phyloP scores from a whole-genome alignment of 2,797 vertebrate genomes.

The Anguilla pacifica region DNA sequence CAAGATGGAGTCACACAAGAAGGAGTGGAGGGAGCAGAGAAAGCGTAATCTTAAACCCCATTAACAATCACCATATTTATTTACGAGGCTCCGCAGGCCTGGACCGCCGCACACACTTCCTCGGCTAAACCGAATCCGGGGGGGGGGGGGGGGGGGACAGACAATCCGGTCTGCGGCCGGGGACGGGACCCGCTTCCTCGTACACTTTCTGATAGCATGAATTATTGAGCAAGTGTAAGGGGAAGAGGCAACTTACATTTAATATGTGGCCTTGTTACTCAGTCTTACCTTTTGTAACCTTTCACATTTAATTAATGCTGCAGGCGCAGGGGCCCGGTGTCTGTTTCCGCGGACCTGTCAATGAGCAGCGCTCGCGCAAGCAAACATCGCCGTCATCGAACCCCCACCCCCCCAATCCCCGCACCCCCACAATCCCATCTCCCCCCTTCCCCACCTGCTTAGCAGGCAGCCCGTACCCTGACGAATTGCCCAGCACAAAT shows the following conservation, averaged over 20 bases:
- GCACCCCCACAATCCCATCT: neutral
- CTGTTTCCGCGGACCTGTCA: conserved; percentile 35
- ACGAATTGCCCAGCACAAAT: neutral
- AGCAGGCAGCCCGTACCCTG: neutral
- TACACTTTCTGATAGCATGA: conserved; percentile 67
- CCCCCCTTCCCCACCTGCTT: conserved; percentile 2
- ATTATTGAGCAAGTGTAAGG: conserved; percentile 75
- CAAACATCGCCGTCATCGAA: neutral
- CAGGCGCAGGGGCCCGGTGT: conserved; percentile 32
- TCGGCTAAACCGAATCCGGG: conserved; percentile 64
- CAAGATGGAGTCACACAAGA: conserved; percentile 64
- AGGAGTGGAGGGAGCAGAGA: conserved; percentile 64
- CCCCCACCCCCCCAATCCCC: no score
- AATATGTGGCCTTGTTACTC: conserved; percentile 75
- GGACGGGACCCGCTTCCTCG: conserved; percentile 64
- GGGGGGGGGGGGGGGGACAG: conserved; percentile 48
- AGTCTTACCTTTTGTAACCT: conserved; percentile 77
- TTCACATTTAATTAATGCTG: conserved; percentile 79
- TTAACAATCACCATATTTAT: conserved; percentile 83
- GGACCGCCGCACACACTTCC: conserved; percentile 71
- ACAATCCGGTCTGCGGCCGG: conserved; percentile 64
- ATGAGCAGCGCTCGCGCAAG: conserved; percentile 14
- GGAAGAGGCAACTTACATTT: conserved; percentile 72
- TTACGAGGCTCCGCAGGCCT: conserved; percentile 71
- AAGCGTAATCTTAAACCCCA: conserved; percentile 81